Evolutionary conservation across 1,140 invertebrate species (phyloP).

Genomic region (Pseudobourletiella spinata): DNA sequence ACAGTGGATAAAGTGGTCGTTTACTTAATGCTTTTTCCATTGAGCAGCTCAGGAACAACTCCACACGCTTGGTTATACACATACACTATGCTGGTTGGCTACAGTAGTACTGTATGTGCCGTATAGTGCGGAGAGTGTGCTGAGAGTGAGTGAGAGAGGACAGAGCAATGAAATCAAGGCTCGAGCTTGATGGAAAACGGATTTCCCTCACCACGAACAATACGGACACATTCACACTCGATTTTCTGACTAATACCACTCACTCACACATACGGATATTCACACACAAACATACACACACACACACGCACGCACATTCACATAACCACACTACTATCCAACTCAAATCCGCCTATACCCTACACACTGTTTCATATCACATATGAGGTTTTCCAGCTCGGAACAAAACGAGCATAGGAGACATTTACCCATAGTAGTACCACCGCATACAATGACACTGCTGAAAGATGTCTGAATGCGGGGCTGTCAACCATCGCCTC

Average conservation of each 20-base stretch:
- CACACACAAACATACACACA: neutral
- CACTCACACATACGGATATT: neutral
- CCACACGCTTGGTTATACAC: neutral
- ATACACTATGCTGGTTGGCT: neutral
- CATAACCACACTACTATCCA: neutral
- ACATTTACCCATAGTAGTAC: no score
- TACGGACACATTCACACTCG: neutral
- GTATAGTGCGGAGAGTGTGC: neutral
- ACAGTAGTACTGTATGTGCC: neutral
- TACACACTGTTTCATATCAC: neutral
- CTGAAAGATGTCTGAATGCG: no score
- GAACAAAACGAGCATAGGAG: no score
- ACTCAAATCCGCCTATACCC: neutral
- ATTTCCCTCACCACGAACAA: slow-evolving; percentile 8
- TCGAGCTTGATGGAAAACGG: slow-evolving; percentile 2
- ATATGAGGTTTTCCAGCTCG: no score
- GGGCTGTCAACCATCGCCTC: no score
- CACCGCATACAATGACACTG: no score
- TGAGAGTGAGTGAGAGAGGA: neutral
- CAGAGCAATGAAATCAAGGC: neutral
- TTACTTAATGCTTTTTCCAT: slow-evolving; percentile 12
- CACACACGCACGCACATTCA: no score
- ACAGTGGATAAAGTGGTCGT: slow-evolving; percentile 15
- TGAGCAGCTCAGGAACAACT: slow-evolving; percentile 1
- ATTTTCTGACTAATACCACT: neutral